These are phyloP conservation scores for Nomada hirtipes DNA, from an alignment of 2,888 invertebrate genomes.

Conservation along the genomic window DNA sequence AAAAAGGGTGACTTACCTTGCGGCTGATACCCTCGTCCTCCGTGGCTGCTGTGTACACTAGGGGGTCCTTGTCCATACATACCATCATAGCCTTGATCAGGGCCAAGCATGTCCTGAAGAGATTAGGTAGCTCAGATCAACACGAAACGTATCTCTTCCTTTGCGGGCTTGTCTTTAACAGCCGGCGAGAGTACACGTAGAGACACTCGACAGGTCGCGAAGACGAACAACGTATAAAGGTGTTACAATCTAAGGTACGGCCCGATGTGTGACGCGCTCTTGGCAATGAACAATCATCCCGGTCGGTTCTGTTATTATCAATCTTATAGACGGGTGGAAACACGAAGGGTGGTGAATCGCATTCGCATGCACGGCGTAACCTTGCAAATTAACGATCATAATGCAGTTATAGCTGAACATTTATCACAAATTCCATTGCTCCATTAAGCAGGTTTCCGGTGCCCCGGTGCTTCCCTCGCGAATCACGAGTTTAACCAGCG, in stretches of 20 bases:
- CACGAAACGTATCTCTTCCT: constrained; percentile 77
- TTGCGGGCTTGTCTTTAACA: constrained; percentile 60
- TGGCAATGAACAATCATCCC: constrained; percentile 22
- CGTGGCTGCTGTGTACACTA: constrained; percentile 92
- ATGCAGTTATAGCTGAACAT: constrained; percentile 52
- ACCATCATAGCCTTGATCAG: constrained; percentile 97
- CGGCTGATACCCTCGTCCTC: constrained; percentile 92
- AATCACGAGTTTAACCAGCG: background rate
- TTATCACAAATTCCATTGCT: constrained; percentile 58
- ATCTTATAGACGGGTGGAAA: constrained; percentile 22
- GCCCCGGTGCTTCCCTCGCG: background rate
- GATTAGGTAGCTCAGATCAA: constrained; percentile 83
- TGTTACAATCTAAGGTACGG: constrained; percentile 16
- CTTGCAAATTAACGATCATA: constrained; percentile 57
- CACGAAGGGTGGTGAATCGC: constrained; percentile 71
- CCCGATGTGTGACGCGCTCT: constrained; percentile 17
- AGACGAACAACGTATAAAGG: constrained; percentile 14
- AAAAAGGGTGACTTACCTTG: constrained; percentile 89
- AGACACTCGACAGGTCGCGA: constrained; percentile 49
- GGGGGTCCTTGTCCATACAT: constrained; percentile 97
- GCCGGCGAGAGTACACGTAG: constrained; percentile 52
- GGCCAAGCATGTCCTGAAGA: constrained; percentile 94
- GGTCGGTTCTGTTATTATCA: constrained; percentile 31
- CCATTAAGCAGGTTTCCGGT: constrained; percentile 54
- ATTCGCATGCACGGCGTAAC: constrained; percentile 79